These are phyloP conservation scores for Lichenostomus cassidix DNA, from an alignment of 2,113 vertebrate genomes.

Conservation along the genomic window DNA sequence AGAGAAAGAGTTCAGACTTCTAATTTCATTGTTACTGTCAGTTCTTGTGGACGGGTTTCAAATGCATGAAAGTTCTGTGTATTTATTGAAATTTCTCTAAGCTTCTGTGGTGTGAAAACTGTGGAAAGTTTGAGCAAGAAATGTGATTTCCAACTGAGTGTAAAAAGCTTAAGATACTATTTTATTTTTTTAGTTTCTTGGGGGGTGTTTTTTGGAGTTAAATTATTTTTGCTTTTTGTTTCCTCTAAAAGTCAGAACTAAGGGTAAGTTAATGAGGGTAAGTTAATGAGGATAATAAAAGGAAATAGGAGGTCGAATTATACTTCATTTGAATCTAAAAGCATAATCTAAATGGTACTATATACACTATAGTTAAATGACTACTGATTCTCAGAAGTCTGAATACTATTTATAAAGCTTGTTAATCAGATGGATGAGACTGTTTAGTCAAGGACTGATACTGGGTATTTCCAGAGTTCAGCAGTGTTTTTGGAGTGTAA, in stretches of 20 bases:
- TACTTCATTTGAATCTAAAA: neutral
- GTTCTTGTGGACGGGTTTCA: neutral
- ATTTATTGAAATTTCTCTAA: neutral
- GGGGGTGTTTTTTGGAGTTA: neutral
- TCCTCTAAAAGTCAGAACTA: neutral
- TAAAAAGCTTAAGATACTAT: neutral
- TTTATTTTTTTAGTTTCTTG: neutral
- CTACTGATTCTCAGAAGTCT: neutral
- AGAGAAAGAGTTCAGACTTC: neutral
- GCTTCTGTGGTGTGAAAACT: neutral
- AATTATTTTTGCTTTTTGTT: neutral
- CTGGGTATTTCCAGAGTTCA: neutral
- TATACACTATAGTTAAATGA: neutral
- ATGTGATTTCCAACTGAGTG: neutral
- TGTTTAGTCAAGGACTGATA: neutral
- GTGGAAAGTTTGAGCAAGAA: neutral
- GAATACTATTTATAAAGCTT: neutral
- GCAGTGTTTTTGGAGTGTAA: neutral
- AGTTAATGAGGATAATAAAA: neutral
- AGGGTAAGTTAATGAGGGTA: neutral
- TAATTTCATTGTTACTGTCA: neutral
- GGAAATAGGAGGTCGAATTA: neutral
- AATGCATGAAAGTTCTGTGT: neutral
- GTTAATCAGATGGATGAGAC: neutral
- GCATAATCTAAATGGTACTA: neutral